These are phyloP conservation scores for Pollenia amentaria DNA, from an alignment of 2,888 invertebrate genomes.

Conservation along the genomic window DNA sequence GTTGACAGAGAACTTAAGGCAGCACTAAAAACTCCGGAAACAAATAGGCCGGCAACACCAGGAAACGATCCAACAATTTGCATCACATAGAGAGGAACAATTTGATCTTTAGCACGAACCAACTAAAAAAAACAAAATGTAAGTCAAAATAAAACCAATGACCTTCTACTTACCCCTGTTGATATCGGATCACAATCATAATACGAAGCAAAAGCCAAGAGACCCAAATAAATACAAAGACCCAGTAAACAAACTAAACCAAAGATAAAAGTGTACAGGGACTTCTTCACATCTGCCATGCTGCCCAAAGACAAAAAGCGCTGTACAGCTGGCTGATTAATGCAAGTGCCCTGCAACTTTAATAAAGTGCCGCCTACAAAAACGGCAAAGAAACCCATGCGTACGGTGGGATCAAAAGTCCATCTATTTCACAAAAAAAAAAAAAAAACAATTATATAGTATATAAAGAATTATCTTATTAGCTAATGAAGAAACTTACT, in stretches of 20 bases:
- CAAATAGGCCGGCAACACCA: slow-evolving; percentile 93
- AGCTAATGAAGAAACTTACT: slow-evolving; percentile 85
- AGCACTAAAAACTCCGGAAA: slow-evolving; percentile 95
- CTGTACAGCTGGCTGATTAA: slow-evolving; percentile 94
- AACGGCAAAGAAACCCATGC: slow-evolving; percentile 92
- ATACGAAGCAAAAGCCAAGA: slow-evolving; percentile 90
- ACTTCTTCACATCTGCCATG: slow-evolving; percentile 88
- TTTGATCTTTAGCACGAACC: slow-evolving; percentile 91
- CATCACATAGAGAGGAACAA: slow-evolving; percentile 93
- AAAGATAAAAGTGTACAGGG: slow-evolving; percentile 87
- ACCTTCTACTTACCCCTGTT: slow-evolving; percentile 86
- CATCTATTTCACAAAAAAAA: slow-evolving; percentile 85
- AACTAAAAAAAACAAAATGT: slow-evolving; percentile 84
- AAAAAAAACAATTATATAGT: slow-evolving; percentile 79
- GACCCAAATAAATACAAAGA: slow-evolving; percentile 89
- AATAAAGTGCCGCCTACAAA: slow-evolving; percentile 90
- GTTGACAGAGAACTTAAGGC: slow-evolving; percentile 93
- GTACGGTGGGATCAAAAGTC: slow-evolving; percentile 90
- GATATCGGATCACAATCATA: slow-evolving; percentile 91
- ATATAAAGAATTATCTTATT: slow-evolving; percentile 83
- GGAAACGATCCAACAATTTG: slow-evolving; percentile 90
- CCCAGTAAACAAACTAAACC: slow-evolving; percentile 87
- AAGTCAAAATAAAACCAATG: background rate
- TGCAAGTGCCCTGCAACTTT: slow-evolving; percentile 90
- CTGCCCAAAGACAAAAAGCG: slow-evolving; percentile 91